These are phyloP conservation scores for Calliopsis andreniformis DNA, from an alignment of 1,140 invertebrate species.

Conservation along the genomic window DNA sequence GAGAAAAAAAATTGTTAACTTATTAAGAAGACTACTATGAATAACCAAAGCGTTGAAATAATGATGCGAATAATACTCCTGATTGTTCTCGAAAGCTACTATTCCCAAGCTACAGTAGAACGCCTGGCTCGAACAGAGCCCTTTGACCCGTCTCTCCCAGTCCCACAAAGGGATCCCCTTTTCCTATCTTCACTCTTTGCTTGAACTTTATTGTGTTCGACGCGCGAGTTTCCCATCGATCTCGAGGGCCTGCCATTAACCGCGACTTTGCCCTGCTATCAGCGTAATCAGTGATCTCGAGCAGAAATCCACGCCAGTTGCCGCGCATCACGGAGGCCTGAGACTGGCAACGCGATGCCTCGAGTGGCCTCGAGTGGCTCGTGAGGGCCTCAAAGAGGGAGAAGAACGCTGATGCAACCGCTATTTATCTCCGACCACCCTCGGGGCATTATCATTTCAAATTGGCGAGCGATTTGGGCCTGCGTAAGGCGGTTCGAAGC, in stretches of 20 bases:
- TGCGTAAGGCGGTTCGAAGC: conserved; percentile 32
- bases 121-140: too few species aligned
- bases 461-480: conserved; percentile 29
- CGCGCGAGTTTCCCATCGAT: background rate
- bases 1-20: too few species aligned
- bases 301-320: conserved; percentile 8
- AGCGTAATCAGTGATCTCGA: conserved; percentile 24
- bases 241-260: background rate
- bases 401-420: conserved; percentile 52
- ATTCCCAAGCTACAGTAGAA: too few species aligned
- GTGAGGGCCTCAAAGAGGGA: conserved; percentile 14
- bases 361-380: conserved; percentile 34
- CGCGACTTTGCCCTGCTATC: background rate
- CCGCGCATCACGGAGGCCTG: conserved; percentile 15
- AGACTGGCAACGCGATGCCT: conserved; percentile 43
- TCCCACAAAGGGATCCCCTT: background rate
- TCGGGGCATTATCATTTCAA: conserved; percentile 49
- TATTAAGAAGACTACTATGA: too few species aligned
- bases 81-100: too few species aligned
- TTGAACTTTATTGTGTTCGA: background rate
- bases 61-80: too few species aligned
- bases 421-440: conserved; percentile 47
- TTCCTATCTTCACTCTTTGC: background rate
- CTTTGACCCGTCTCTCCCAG: background rate
- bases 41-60: too few species aligned